Evolutionary conservation across 2,888 invertebrate species (phyloP).

Genomic region (Chymomyza fuscimana): DNA sequence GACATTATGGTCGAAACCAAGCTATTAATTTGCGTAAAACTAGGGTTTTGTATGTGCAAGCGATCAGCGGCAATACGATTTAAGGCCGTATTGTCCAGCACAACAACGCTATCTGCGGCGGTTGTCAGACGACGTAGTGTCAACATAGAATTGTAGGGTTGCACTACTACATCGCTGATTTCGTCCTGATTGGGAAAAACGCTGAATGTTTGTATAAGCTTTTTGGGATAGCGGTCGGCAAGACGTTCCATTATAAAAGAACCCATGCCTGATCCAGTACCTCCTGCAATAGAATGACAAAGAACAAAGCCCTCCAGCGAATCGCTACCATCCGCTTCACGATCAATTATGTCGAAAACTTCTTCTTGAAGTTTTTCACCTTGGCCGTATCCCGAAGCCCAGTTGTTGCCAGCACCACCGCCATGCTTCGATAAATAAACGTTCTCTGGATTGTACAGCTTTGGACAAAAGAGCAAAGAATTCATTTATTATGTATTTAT

Average conservation of each 20-base stretch:
- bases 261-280: slow-evolving; percentile 99
- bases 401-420: slow-evolving; percentile 99
- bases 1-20: slow-evolving; percentile 99
- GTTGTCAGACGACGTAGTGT: slow-evolving; percentile 96
- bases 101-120: slow-evolving; percentile 97
- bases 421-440: slow-evolving; percentile 98
- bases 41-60: slow-evolving; percentile 96
- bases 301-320: slow-evolving; percentile 99
- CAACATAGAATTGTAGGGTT: slow-evolving; percentile 96
- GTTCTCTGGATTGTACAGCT: slow-evolving; percentile 99
- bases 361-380: slow-evolving; percentile 96
- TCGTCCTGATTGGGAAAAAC: slow-evolving; percentile 99
- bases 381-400: slow-evolving; percentile 98
- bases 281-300: slow-evolving; percentile 99
- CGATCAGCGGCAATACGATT: slow-evolving; percentile 97
- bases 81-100: slow-evolving; percentile 97
- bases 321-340: slow-evolving; percentile 99
- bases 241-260: slow-evolving; percentile 95
- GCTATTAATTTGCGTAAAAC: slow-evolving; percentile 97
- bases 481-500: neutral
- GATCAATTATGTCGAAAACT: slow-evolving; percentile 98
- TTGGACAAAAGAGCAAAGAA: slow-evolving; percentile 13
- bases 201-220: slow-evolving; percentile 98
- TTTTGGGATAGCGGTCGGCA: slow-evolving; percentile 97
- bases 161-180: slow-evolving; percentile 97